phyloP scores from a whole-genome alignment of 2,888 invertebrate genomes.

The Sympetrum striolatum region DNA sequence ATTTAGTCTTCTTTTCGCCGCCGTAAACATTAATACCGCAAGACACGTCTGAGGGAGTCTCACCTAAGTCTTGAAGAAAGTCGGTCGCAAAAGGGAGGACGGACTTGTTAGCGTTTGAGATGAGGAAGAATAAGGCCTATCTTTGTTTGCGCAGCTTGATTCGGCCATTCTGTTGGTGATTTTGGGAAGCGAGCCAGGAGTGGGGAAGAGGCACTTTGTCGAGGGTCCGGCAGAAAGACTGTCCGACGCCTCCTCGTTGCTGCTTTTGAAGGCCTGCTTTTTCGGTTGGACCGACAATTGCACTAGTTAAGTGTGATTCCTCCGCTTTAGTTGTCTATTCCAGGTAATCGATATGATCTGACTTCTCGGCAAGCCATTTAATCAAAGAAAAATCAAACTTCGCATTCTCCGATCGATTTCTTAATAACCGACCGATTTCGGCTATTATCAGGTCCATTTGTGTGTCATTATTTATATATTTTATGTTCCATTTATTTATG shows the following conservation, averaged over 20 bases:
- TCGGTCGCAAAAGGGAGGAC: background rate
- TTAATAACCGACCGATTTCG: too few species aligned
- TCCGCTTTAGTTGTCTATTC: background rate
- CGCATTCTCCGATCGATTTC: too few species aligned
- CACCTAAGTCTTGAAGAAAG: background rate
- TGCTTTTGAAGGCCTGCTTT: background rate
- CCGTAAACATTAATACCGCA: background rate
- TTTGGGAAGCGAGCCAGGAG: background rate
- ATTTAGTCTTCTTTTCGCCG: background rate
- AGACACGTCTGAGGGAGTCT: background rate
- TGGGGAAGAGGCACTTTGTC: background rate
- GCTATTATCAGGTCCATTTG: too few species aligned
- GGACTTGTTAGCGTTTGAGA: background rate
- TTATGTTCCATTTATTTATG: too few species aligned
- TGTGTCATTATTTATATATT: too few species aligned
- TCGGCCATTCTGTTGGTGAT: constrained; percentile 24
- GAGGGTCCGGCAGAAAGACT: background rate
- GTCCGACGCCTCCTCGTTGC: background rate
- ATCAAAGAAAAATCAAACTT: too few species aligned
- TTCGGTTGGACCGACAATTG: background rate
- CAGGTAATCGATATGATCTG: too few species aligned
- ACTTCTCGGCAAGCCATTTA: too few species aligned
- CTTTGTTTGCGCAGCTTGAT: constrained; percentile 46
- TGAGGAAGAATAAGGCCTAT: constrained; percentile 41
- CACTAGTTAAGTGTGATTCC: background rate